These are phyloP conservation scores for Sinelater perroti DNA, from an alignment of 2,888 invertebrate species.

Conservation along the genomic window DNA sequence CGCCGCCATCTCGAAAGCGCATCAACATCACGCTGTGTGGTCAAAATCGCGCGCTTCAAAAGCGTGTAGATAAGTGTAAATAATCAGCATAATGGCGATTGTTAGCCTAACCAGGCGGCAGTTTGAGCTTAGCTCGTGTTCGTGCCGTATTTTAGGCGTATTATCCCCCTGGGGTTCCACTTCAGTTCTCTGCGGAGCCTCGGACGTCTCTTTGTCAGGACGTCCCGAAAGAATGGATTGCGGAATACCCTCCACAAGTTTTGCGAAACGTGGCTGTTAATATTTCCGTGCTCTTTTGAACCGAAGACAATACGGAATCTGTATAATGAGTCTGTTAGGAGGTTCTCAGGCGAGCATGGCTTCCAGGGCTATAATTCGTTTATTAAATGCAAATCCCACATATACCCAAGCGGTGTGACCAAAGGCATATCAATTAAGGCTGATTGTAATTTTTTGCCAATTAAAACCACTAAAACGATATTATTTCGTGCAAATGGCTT, in stretches of 20 bases:
- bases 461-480: conserved; percentile 27
- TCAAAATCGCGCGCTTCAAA: conserved; percentile 32
- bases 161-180: conserved; percentile 30
- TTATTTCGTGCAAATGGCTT: conserved; percentile 29
- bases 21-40: conserved; percentile 37
- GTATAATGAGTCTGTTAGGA: not conserved
- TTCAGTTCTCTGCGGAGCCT: conserved; percentile 31
- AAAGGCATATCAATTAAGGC: conserved; percentile 17
- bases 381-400: conserved; percentile 15
- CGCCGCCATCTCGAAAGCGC: not conserved
- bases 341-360: conserved; percentile 1
- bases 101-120: conserved; percentile 40
- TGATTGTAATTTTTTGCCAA: conserved; percentile 27
- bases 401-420: conserved; percentile 14
- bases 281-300: not conserved
- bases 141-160: conserved; percentile 37
- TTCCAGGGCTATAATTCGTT: conserved; percentile 7
- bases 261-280: not conserved
- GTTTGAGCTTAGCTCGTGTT: conserved; percentile 39
- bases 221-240: conserved; percentile 1
- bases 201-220: conserved; percentile 36
- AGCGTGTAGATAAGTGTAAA: conserved; percentile 44
- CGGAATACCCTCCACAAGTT: not conserved
- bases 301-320: not conserved
- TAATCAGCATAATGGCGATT: conserved; percentile 42